A percentile compares a stretch with the other conserved stretches of the same genome.
Conservation (phyloP, 2,797 vertebrate genomes). For the Buceros bicornis region DNA sequence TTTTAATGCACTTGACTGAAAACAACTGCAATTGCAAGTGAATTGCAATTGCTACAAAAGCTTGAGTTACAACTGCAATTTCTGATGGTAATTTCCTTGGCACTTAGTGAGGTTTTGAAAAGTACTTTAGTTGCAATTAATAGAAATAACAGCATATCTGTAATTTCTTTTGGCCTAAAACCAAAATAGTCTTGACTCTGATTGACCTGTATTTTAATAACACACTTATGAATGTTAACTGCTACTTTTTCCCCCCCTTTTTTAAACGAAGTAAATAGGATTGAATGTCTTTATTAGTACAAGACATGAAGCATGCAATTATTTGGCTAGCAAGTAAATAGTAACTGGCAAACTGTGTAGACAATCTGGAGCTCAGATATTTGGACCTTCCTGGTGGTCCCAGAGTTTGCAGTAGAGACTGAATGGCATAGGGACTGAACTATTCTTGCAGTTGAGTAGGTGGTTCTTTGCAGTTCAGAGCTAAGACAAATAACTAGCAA, state of each 20-base stretch:
- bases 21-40: constrained; percentile 21
- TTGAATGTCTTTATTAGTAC: constrained; percentile 6
- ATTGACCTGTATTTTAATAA: not conserved
- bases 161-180: constrained; percentile 9
- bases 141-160: not conserved
- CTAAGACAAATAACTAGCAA: constrained; percentile 61
- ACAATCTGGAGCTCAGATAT: constrained; percentile 39
- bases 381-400: constrained; percentile 24
- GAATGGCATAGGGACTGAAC: not conserved
- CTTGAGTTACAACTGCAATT: not conserved
- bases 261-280: not conserved
- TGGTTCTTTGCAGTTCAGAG: constrained; percentile 61
- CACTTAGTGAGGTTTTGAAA: not conserved
- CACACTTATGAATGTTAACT: not conserved
- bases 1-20: constrained; percentile 14
- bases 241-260: not conserved
- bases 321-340: constrained; percentile 6
- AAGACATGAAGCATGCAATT: constrained; percentile 19
- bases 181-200: not conserved
- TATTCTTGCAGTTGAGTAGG: constrained; percentile 58
- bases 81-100: not conserved
- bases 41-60: not conserved
- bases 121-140: constrained; percentile 13
- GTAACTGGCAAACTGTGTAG: constrained; percentile 24
- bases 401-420: not conserved